These are phyloP conservation scores for Sterrhoptilus dennistouni DNA, from an alignment of 2,113 vertebrate genomes.

Conservation along the genomic window DNA sequence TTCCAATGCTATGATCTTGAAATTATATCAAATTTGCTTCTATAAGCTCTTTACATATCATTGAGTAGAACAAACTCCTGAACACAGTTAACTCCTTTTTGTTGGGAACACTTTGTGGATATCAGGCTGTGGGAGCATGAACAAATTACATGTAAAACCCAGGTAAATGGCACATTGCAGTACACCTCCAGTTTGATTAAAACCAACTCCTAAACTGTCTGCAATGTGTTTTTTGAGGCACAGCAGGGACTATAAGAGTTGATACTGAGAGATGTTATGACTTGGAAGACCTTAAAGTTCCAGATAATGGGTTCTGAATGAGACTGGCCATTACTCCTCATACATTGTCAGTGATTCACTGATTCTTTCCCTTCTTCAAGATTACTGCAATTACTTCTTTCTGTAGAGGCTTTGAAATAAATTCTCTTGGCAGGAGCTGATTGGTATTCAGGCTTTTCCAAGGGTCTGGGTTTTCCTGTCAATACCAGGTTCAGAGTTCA, in stretches of 20 bases:
- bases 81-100: not conserved
- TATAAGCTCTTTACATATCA: not conserved
- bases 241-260: not conserved
- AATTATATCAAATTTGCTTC: constrained; percentile 2
- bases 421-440: constrained; percentile 1
- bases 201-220: not conserved
- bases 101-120: not conserved
- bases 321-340: not conserved
- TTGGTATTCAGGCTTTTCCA: constrained; percentile 3
- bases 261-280: not conserved
- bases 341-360: not conserved
- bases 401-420: constrained; percentile 18
- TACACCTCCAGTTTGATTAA: not conserved
- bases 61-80: not conserved
- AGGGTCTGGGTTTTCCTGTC: constrained; percentile 25
- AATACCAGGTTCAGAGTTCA: constrained; percentile 25
- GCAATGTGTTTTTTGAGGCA: not conserved
- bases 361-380: not conserved
- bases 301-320: not conserved
- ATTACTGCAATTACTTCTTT: constrained; percentile 5
- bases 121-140: not conserved
- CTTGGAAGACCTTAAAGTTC: not conserved
- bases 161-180: not conserved
- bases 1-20: not conserved
- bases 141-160: not conserved